These are phyloP conservation scores for Botia almorhae DNA, from an alignment of 2,797 vertebrate genomes.

Conservation along the genomic window DNA sequence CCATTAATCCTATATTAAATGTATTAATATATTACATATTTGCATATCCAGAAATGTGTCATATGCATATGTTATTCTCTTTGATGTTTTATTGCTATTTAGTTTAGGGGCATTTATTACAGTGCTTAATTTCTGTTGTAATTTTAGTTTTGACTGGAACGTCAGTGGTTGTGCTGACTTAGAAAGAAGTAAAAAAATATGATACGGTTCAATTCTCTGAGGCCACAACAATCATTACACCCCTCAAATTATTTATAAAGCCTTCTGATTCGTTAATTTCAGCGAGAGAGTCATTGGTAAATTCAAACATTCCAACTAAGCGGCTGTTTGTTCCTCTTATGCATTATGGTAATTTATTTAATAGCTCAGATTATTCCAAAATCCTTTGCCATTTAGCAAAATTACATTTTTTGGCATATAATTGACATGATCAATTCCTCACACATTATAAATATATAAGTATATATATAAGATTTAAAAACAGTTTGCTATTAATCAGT, in stretches of 20 bases:
- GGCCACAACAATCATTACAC: not conserved
- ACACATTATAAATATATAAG: not conserved
- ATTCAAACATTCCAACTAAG: not conserved
- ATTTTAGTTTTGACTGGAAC: not conserved
- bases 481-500: not conserved
- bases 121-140: not conserved
- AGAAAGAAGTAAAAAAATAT: not conserved
- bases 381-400: not conserved
- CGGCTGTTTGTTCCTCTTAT: slow-evolving; percentile 10
- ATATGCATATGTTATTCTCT: too few species aligned
- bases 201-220: slow-evolving; percentile 11
- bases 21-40: too few species aligned
- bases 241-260: slow-evolving; percentile 15
- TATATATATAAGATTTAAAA: not conserved
- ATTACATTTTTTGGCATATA: not conserved
- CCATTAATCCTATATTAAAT: too few species aligned
- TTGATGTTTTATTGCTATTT: not conserved
- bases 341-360: not conserved
- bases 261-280: slow-evolving; percentile 1
- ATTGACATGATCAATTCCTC: not conserved
- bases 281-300: not conserved
- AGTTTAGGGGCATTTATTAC: not conserved
- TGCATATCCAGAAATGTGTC: too few species aligned
- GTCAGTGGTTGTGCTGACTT: too few species aligned
- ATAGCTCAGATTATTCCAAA: slow-evolving; percentile 2